Evolutionary conservation across 1,140 invertebrate genomes (phyloP).

Genomic region (Pseudomyrmex flavicornis): DNA sequence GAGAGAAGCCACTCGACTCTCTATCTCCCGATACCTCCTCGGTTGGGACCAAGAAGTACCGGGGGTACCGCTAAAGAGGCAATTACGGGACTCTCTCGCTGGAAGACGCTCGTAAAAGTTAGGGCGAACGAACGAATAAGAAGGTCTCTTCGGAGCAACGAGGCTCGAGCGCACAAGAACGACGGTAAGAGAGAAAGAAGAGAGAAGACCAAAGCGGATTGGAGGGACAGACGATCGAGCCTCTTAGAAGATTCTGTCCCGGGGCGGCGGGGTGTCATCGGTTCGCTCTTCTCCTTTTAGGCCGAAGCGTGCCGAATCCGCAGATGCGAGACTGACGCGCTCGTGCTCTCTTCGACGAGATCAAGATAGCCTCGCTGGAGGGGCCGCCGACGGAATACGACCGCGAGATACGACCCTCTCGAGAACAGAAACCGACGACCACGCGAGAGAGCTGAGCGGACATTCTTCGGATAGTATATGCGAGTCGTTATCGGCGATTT

Average conservation of each 20-base stretch:
- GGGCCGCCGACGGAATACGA: constrained; percentile 50
- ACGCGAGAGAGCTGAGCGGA: constrained; percentile 28
- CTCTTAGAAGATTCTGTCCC: constrained; percentile 68
- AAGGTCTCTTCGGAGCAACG: constrained; percentile 68
- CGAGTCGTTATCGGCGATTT: constrained; percentile 55
- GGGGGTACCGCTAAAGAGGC: constrained; percentile 74
- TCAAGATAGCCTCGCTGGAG: constrained; percentile 66
- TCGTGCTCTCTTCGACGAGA: constrained; percentile 64
- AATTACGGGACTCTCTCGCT: constrained; percentile 73
- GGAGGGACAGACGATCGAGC: constrained; percentile 59
- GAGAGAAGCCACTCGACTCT: constrained; percentile 69
- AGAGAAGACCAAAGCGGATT: constrained; percentile 57
- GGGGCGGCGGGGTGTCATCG: constrained; percentile 64
- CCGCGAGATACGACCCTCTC: constrained; percentile 55
- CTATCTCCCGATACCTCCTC: constrained; percentile 63
- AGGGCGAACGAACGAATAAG: constrained; percentile 69
- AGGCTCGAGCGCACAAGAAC: constrained; percentile 38
- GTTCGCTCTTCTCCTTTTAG: constrained; percentile 67
- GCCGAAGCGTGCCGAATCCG: constrained; percentile 77
- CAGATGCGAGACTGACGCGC: constrained; percentile 72
- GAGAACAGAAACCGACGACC: constrained; percentile 44
- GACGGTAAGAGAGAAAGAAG: constrained; percentile 45
- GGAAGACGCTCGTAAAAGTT: constrained; percentile 75
- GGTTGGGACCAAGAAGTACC: constrained; percentile 48
- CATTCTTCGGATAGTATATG: constrained; percentile 53